Percentiles rank a stretch among this genome's conserved stretches.
phyloP scores from a whole-genome alignment of 2,113 vertebrate genomes.

The Pteropus alecto region DNA sequence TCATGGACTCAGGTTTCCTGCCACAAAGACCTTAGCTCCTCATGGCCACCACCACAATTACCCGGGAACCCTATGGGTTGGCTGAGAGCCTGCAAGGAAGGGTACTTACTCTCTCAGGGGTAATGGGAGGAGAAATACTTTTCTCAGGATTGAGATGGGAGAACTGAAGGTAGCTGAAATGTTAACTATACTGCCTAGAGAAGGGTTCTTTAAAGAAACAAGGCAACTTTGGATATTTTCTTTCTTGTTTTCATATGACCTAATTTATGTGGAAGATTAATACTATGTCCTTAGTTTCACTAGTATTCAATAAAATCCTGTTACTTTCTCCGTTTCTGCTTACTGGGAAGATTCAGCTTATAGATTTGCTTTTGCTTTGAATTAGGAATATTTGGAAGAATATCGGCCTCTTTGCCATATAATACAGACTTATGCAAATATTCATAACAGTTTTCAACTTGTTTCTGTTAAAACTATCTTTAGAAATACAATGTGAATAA shows the following conservation, averaged over 20 bases:
- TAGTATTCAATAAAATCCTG: neutral
- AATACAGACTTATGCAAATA: neutral
- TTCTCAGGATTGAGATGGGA: neutral
- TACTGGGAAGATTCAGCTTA: neutral
- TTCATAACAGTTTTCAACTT: neutral
- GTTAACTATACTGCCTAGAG: neutral
- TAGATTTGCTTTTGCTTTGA: neutral
- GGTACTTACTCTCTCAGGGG: neutral
- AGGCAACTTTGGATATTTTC: neutral
- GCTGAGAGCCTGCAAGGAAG: neutral
- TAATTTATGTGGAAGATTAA: neutral
- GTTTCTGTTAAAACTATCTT: constrained; percentile 26
- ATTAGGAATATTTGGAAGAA: neutral
- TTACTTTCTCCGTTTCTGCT: neutral
- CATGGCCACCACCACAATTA: neutral
- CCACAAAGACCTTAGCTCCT: neutral
- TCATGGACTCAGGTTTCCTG: neutral
- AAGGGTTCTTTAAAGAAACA: neutral
- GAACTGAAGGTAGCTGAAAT: neutral
- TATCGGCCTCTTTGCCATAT: neutral
- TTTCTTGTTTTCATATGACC: neutral
- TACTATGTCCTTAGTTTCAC: neutral
- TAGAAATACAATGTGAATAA: constrained; percentile 17
- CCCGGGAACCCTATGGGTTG: neutral
- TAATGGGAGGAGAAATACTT: neutral